Evolutionary conservation across 2,113 vertebrate species (phyloP).

Genomic region (Otis tarda): DNA sequence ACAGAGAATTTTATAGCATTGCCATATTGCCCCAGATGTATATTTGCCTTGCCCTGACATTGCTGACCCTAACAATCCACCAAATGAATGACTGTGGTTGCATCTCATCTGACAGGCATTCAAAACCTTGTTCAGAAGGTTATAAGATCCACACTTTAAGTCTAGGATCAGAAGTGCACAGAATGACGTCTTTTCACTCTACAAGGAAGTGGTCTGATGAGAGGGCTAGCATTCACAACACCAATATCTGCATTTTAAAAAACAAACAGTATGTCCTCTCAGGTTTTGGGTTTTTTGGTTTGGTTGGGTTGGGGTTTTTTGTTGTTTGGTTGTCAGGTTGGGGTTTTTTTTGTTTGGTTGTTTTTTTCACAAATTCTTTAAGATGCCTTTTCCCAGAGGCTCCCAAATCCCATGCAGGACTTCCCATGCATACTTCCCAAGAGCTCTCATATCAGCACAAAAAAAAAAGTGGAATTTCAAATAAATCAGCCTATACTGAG

Average conservation of each 20-base stretch:
- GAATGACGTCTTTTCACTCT: not conserved
- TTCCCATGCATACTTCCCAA: not conserved
- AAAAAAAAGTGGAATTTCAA: not conserved
- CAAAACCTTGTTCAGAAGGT: not conserved
- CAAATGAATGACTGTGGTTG: not conserved
- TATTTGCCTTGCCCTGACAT: not conserved
- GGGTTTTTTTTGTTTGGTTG: not conserved
- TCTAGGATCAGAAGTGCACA: not conserved
- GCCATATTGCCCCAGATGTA: not conserved
- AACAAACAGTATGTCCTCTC: not conserved
- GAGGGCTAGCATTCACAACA: not conserved
- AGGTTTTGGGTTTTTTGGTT: not conserved
- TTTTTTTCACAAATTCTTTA: not conserved
- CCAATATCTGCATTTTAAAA: not conserved
- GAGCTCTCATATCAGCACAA: not conserved
- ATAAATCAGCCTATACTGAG: not conserved
- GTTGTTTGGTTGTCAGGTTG: not conserved
- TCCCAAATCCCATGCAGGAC: not conserved
- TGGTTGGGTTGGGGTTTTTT: not conserved
- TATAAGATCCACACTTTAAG: not conserved
- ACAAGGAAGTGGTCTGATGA: not conserved
- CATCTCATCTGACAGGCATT: not conserved
- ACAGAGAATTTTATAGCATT: not conserved
- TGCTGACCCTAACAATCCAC: not conserved
- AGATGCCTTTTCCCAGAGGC: not conserved